Percentiles rank a stretch among this genome's conserved stretches.
Evolutionary conservation across 2,797 vertebrate genomes (phyloP).

Genomic region (Enteromius thamalakanensis): DNA sequence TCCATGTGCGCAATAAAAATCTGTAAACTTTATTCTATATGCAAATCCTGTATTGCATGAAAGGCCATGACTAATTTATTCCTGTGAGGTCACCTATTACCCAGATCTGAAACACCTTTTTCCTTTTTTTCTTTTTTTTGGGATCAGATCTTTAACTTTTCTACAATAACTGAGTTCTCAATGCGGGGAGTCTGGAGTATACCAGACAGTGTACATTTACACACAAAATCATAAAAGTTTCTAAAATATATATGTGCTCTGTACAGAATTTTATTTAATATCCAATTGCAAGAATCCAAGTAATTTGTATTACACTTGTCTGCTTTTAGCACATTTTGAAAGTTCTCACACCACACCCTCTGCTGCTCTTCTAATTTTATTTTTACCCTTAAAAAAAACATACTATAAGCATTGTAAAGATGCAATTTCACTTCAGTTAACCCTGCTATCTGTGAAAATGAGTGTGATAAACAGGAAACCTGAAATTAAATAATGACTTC

Average conservation of each 20-base stretch:
- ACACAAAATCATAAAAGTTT: background rate
- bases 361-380: background rate
- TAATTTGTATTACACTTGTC: background rate
- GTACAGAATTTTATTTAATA: background rate
- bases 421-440: background rate
- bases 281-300: background rate
- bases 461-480: constrained; percentile 16
- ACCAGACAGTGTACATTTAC: background rate
- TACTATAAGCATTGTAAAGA: background rate
- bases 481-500: background rate
- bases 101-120: background rate
- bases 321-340: background rate
- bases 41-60: background rate
- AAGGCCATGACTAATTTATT: background rate
- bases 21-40: background rate
- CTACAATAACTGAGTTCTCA: background rate
- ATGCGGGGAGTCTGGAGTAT: background rate
- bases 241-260: background rate
- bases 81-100: background rate
- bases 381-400: background rate
- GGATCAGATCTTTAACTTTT: background rate
- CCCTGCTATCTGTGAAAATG: background rate
- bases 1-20: background rate
- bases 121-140: background rate
- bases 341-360: background rate